Conservation (phyloP, 2,888 invertebrate species). For the Agapostemon virescens region DNA sequence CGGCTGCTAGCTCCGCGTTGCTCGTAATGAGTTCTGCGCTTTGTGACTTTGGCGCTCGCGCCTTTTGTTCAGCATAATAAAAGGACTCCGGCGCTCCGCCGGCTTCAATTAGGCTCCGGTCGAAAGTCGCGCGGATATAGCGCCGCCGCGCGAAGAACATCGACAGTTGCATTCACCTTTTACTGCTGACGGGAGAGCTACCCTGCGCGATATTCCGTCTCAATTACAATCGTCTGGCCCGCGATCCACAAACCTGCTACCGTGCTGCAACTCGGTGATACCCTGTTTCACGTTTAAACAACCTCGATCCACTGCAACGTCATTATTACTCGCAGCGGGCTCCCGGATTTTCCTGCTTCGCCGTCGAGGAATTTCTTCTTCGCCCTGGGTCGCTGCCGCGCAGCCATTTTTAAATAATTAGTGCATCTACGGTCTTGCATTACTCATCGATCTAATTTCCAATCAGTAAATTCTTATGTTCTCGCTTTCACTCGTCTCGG, state of each 20-base stretch:
- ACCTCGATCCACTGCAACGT: background rate
- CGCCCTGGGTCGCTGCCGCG: background rate
- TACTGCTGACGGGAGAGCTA: constrained; percentile 20
- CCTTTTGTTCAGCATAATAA: constrained; percentile 66
- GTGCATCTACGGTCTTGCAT: background rate
- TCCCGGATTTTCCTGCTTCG: background rate
- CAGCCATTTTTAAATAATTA: background rate
- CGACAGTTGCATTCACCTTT: constrained; percentile 49
- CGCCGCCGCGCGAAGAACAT: constrained; percentile 35
- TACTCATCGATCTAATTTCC: too few species aligned
- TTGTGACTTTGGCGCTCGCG: constrained; percentile 61
- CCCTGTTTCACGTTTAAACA: background rate
- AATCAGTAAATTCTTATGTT: too few species aligned
- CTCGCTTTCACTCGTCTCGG: too few species aligned
- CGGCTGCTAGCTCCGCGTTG: constrained; percentile 27
- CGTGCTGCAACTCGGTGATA: background rate
- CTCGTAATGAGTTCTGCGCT: constrained; percentile 65
- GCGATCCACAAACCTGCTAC: background rate
- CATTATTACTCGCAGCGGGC: background rate
- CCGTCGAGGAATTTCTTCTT: background rate
- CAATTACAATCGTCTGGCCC: constrained; percentile 19
- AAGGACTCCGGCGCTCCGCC: constrained; percentile 52
- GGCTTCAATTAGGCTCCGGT: constrained; percentile 62
- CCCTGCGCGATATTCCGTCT: background rate
- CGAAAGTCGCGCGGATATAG: constrained; percentile 61